Base-by-base conservation (phyloP, 2,113 vertebrate species). In the Mesitornis unicolor region DNA sequence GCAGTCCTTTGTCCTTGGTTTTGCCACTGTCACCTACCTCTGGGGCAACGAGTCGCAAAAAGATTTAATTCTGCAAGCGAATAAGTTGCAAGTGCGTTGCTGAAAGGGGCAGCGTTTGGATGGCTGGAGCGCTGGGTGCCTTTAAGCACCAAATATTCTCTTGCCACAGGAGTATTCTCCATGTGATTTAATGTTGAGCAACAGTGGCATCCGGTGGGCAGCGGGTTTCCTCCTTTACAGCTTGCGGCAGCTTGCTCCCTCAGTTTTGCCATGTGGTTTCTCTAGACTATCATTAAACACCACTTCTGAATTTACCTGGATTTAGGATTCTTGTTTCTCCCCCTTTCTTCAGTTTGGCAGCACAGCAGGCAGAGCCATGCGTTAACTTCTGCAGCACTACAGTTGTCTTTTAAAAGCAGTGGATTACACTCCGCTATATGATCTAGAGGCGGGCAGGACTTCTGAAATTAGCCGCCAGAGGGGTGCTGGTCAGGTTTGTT, bases 201-300 rank as follows among this genome's bases (percentile, higher is more conserved):
- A 98, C 95, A 98, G 97, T 98, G 97, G 97, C 97, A 98, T 98
- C 98, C 97, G 93, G 97, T 97, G 98, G 97, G 91, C 96, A 97
- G 84, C 71, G 82, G 61, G 68, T 92, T 89, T 91, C 70, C 87
- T 92, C 71, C 91, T 13, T 26, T 75, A 33, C 54, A 51, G 50
- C 78, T 60, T 24, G 11, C 0, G 0, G 43, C 89, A 67, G 35
- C 38, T 79, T 4, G 0, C 31, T 93, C 31, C 51, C 59, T 83
- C 7, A 0, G 2, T 45, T 93, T 81, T 45, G 16, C 70, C 20
- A 3, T 43, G 4, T 7, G 9, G 48, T 38, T 79, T 90, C 50
- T 87, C 6, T 5, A 53, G 43, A 36, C 51, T 31, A 35, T 22
- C 51, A 38, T 35, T 60, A 59, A 78, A 75, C 13, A 20, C 1